A percentile compares a stretch with the other conserved stretches of the same genome.
phyloP scores from a whole-genome alignment of 2,888 invertebrate species.

The Listrodromus nycthemerus region DNA sequence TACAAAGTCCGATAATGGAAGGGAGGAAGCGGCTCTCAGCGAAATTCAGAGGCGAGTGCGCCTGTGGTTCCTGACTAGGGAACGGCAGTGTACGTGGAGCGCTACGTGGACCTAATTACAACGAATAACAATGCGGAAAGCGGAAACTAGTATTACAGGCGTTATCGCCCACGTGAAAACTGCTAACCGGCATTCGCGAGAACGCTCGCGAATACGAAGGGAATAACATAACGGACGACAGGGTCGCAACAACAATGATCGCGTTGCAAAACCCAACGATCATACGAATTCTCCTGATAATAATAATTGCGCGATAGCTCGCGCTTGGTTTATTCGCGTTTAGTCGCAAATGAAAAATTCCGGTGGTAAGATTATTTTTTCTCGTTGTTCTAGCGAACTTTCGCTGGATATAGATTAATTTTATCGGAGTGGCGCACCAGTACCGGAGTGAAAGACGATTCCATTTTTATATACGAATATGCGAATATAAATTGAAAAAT shows the following conservation, averaged over 20 bases:
- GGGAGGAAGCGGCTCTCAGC: conserved; percentile 32
- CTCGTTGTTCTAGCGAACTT: not conserved
- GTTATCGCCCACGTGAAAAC: conserved; percentile 22
- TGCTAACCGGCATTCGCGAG: conserved; percentile 16
- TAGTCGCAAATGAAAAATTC: too few relatives aligned
- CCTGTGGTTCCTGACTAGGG: not conserved
- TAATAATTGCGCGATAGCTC: not conserved
- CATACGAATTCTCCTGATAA: not conserved
- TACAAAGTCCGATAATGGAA: conserved; percentile 58
- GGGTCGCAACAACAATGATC: too few relatives aligned
- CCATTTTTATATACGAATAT: not conserved
- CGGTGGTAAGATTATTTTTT: not conserved
- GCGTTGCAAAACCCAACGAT: not conserved
- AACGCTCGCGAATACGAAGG: not conserved
- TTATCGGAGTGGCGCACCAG: too few relatives aligned
- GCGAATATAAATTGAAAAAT: not conserved
- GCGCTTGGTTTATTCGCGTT: not conserved
- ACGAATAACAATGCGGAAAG: conserved; percentile 59
- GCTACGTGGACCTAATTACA: conserved; percentile 49
- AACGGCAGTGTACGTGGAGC: conserved; percentile 21
- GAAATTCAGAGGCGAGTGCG: conserved; percentile 17
- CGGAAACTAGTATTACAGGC: conserved; percentile 18
- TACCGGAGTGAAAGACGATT: not conserved
- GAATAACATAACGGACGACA: not conserved
- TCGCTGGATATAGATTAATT: not conserved